A percentile compares a stretch with the other conserved stretches of the same genome.
Conservation (phyloP, 2,888 invertebrate species). For the Hipparchia sbordonii region DNA sequence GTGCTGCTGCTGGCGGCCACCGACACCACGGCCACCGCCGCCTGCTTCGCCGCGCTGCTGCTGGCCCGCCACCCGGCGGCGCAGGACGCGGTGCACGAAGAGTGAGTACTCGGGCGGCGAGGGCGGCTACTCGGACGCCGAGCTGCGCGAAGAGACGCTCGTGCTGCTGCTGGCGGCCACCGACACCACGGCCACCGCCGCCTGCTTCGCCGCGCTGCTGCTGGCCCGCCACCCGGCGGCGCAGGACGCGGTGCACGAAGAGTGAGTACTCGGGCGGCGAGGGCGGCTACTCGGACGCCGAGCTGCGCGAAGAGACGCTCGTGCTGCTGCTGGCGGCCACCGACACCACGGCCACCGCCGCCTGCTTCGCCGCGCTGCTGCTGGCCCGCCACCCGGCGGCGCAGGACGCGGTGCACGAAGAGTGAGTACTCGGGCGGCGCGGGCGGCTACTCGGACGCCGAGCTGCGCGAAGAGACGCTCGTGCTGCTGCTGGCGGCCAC, state of each 20-base stretch:
- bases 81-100: too few species aligned
- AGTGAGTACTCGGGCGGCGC: not conserved
- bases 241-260: not conserved
- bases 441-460: not conserved
- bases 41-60: too few species aligned
- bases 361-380: too few species aligned
- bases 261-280: not conserved
- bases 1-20: too few species aligned
- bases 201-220: not conserved
- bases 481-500: not conserved
- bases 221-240: not conserved
- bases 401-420: too few species aligned
- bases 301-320: too few species aligned
- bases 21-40: too few species aligned
- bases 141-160: not conserved
- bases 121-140: not conserved
- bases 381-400: too few species aligned
- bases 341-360: too few species aligned
- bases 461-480: constrained; percentile 1
- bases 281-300: too few species aligned
- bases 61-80: too few species aligned
- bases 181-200: not conserved
- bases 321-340: too few species aligned
- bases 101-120: not conserved
- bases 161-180: not conserved